Percentiles rank a stretch among this genome's conserved stretches.
These are phyloP conservation scores for Tenebrio molitor DNA, from an alignment of 1,140 invertebrate genomes.

Conservation along the genomic window DNA sequence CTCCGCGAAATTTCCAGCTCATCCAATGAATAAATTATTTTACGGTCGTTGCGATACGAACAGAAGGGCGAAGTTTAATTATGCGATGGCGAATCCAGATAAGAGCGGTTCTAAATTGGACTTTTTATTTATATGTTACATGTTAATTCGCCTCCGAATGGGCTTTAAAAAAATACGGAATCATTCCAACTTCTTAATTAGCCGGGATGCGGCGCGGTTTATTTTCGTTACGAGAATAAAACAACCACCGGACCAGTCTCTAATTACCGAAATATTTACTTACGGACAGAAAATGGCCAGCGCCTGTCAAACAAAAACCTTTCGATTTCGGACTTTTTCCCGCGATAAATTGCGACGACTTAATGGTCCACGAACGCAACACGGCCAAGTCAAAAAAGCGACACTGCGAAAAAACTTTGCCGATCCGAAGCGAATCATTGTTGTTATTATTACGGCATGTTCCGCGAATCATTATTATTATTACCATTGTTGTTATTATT, in stretches of 20 bases:
- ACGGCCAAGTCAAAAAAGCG: no score
- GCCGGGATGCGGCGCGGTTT: not conserved
- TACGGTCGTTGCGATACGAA: conserved; percentile 10
- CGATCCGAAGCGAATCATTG: no score
- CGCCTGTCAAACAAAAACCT: not conserved
- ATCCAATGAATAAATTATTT: conserved; percentile 38
- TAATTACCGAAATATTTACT: conserved; percentile 22
- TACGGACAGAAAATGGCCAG: not conserved
- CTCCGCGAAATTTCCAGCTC: conserved; percentile 16
- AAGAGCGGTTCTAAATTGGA: conserved; percentile 25
- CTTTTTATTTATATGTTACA: conserved; percentile 35
- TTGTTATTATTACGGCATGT: no score
- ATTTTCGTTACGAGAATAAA: not conserved
- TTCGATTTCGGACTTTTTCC: no score
- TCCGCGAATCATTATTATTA: no score
- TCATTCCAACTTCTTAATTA: conserved; percentile 30
- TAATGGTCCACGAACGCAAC: no score
- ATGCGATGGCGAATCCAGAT: conserved; percentile 24
- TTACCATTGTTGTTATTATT: no score
- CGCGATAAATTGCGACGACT: no score
- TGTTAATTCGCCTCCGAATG: conserved; percentile 30
- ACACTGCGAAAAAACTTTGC: no score
- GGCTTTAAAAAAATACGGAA: conserved; percentile 22
- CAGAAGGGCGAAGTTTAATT: conserved; percentile 36
- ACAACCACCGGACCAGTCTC: conserved; percentile 7